A percentile compares a stretch with the other conserved stretches of the same genome.
These are phyloP conservation scores for Elephas maximus DNA, from an alignment of 2,113 vertebrate genomes.

Conservation along the genomic window DNA sequence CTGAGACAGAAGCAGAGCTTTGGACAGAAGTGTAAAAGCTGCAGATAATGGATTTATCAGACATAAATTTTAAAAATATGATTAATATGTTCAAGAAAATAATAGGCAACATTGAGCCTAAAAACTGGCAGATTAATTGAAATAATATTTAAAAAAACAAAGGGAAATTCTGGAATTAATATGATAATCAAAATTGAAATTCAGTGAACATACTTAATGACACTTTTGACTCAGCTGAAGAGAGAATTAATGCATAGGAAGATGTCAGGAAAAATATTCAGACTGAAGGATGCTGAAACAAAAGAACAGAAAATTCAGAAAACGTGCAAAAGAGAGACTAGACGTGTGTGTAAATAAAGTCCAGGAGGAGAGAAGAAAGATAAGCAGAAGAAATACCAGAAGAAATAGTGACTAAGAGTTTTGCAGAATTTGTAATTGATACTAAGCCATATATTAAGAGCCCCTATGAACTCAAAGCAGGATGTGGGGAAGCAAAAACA, in stretches of 20 bases:
- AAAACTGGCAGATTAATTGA: no score
- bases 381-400: not conserved
- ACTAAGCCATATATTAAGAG: not conserved
- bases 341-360: not conserved
- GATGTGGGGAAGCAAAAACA: not conserved
- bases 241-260: not conserved
- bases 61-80: no score
- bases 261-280: not conserved
- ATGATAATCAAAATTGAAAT: not conserved
- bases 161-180: not conserved
- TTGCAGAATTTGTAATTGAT: not conserved
- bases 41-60: no score
- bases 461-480: not conserved
- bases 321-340: not conserved
- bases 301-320: not conserved
- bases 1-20: not conserved
- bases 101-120: no score
- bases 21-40: no score
- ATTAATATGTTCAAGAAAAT: no score
- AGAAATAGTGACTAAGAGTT: not conserved
- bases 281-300: not conserved
- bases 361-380: not conserved
- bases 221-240: not conserved
- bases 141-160: no score
- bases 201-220: not conserved